These are phyloP conservation scores for Bufo bufo DNA, from an alignment of 2,113 vertebrate species.

Conservation along the genomic window DNA sequence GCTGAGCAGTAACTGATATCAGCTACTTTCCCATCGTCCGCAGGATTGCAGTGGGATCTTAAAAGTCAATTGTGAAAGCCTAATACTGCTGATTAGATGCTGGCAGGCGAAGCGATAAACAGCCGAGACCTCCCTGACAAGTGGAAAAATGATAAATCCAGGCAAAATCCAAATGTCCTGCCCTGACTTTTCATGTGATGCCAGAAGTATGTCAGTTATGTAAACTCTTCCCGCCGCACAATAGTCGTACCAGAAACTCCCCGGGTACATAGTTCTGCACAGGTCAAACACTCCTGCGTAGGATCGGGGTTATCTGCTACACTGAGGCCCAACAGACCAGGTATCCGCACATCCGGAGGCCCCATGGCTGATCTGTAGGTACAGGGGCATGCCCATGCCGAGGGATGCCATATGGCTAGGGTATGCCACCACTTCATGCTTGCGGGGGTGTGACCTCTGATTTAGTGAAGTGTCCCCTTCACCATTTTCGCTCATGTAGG, in stretches of 20 bases:
- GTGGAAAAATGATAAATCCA: slow-evolving; percentile 42
- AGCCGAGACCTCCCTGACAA: slow-evolving; percentile 45
- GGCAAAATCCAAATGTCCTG: slow-evolving; percentile 43
- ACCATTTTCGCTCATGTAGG: no score
- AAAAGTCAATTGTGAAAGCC: not conserved
- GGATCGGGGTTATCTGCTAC: not conserved
- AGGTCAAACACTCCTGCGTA: not conserved
- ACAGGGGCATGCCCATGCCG: no score
- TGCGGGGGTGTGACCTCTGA: no score
- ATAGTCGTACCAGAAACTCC: slow-evolving; percentile 57
- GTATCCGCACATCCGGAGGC: not conserved
- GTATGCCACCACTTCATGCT: no score
- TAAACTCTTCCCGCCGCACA: slow-evolving; percentile 58
- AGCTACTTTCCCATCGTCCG: not conserved
- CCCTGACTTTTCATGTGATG: slow-evolving; percentile 57
- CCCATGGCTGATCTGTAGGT: no score
- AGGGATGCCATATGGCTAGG: no score
- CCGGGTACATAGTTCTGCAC: slow-evolving; percentile 48
- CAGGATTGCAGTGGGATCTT: not conserved
- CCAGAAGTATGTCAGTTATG: slow-evolving; percentile 65
- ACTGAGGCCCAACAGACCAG: not conserved
- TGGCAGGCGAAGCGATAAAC: slow-evolving; percentile 46
- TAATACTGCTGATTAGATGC: slow-evolving; percentile 9
- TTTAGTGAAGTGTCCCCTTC: no score
- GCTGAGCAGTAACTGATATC: not conserved